Percentiles rank a stretch among this genome's conserved stretches.
Evolutionary conservation across 2,888 invertebrate species (phyloP).

Genomic region (Caenorhabditis virilis): DNA sequence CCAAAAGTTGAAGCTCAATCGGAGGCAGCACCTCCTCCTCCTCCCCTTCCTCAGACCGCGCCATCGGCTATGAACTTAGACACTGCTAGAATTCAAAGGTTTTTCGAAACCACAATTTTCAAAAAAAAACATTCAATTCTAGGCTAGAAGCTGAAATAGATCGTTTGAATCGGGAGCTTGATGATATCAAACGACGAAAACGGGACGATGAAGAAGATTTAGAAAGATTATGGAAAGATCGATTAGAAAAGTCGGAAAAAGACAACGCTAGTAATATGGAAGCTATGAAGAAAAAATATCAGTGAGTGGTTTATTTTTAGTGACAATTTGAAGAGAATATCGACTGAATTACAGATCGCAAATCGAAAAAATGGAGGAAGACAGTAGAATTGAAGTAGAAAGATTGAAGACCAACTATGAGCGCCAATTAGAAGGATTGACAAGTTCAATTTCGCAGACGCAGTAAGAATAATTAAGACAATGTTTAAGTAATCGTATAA

Average conservation of each 20-base stretch:
- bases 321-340: background rate
- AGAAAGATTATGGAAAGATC: constrained; percentile 27
- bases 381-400: constrained; percentile 40
- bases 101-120: no score
- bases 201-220: constrained; percentile 34
- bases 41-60: background rate
- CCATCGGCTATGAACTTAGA: constrained; percentile 9
- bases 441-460: constrained; percentile 31
- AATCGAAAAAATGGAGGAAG: constrained; percentile 35
- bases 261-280: background rate
- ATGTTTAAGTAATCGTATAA: background rate
- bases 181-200: constrained; percentile 26
- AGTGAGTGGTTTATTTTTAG: background rate
- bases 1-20: background rate
- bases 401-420: constrained; percentile 39
- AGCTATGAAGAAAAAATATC: background rate
- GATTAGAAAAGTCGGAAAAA: constrained; percentile 9
- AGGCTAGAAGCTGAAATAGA: constrained; percentile 30
- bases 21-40: background rate
- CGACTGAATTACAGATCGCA: constrained; percentile 27
- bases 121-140: no score
- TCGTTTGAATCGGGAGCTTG: constrained; percentile 28
- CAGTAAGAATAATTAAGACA: no score
- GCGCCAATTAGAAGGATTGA: constrained; percentile 45
- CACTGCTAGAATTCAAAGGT: constrained; percentile 16